Evolutionary conservation across 2,113 vertebrate genomes (phyloP), one percentile per base, ranked within the genome.

Genomic region (Calypte anna): DNA sequence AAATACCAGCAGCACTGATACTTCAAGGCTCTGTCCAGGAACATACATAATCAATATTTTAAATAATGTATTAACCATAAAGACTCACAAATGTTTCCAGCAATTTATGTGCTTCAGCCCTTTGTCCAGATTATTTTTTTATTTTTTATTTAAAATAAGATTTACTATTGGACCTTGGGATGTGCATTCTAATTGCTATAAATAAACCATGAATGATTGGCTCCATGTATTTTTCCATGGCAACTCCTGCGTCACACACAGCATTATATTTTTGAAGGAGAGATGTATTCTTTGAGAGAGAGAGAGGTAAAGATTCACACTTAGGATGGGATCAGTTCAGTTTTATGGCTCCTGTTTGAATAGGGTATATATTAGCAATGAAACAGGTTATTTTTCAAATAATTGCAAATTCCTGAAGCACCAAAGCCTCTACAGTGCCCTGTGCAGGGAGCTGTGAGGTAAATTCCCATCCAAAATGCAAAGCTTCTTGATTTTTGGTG

Each of bases 191-290:
- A 97, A 97, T 96, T 93, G 86, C 91, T 97, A 93, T 93, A 96
- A 97, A 98, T 97, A 97, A 96, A 97, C 96, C 95, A 95, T 82
- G 86, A 96, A 75, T 96, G 92, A 98, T 94, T 96, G 92, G 96
- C 93, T 96, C 87, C 72, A 81, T 80, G 86, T 82, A 95, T 96
- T 97, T 96, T 98, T 88, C 96, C 96, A 96, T 96, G 93, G 97
- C 94, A 97, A 97, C 97, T 95, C 90, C 77, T 88, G 91, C 94
- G 88, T 97, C 96, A 97, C 55, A 75, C 77, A 50, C 67, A 86
- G 82, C 0, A 0, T 81, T 93, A 81, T 23, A 43, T 69, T 88
- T 94, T 88, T 86, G 68, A 94, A 83, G 86, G 93, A 80, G 78
- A 91, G 57, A 53, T 63, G 28, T 64, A 64, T 61, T 86, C 50